phyloP scores from a whole-genome alignment of 2,888 invertebrate species.

The Eucriotettix oculatus region DNA sequence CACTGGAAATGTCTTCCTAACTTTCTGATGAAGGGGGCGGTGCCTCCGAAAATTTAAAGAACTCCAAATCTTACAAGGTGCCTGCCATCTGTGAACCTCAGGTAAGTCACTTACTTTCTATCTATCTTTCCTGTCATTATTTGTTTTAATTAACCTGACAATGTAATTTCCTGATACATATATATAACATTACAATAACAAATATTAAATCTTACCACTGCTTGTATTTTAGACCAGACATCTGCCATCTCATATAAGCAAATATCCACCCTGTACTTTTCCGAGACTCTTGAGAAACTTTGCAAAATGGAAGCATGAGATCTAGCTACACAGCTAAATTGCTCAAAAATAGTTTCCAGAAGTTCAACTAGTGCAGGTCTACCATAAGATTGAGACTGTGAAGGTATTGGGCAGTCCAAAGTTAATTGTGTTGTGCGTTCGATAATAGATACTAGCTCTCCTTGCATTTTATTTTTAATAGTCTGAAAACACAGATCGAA shows the following conservation, averaged over 20 bases:
- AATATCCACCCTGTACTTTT: constrained; percentile 35
- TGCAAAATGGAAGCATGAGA: constrained; percentile 53
- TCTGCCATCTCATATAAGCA: constrained; percentile 53
- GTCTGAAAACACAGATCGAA: constrained; percentile 31
- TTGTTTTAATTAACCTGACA: too few relatives aligned
- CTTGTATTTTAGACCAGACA: constrained; percentile 81
- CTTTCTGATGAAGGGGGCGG: too few relatives aligned
- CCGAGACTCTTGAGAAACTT: constrained; percentile 42
- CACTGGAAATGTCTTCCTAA: too few relatives aligned
- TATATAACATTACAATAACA: too few relatives aligned
- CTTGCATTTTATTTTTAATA: constrained; percentile 67
- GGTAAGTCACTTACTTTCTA: too few relatives aligned
- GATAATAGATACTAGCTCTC: constrained; percentile 63
- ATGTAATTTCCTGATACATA: too few relatives aligned
- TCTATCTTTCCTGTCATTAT: too few relatives aligned
- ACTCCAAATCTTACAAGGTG: too few relatives aligned
- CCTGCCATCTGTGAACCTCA: too few relatives aligned
- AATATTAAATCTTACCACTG: constrained; percentile 46
- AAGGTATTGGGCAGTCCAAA: constrained; percentile 26
- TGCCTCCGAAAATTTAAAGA: too few relatives aligned
- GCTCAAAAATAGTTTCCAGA: constrained; percentile 59
- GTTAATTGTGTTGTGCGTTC: constrained; percentile 65
- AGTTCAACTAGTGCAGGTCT: constrained; percentile 34
- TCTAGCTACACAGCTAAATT: constrained; percentile 65
- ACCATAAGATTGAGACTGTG: not conserved